These are phyloP conservation scores for Diprion similis DNA, from an alignment of 1,140 invertebrate species.

Conservation along the genomic window DNA sequence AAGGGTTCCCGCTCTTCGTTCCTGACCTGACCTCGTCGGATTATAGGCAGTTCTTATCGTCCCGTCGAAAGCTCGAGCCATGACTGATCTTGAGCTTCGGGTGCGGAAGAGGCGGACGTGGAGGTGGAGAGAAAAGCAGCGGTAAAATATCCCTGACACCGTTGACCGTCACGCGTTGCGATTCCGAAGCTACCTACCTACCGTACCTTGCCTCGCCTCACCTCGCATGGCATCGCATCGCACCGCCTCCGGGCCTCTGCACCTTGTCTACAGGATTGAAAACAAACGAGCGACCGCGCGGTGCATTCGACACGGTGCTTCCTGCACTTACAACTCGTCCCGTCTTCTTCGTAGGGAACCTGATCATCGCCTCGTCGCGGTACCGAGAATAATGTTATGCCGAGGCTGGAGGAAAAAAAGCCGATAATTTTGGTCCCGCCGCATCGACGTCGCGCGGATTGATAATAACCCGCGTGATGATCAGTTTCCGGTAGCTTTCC, in stretches of 20 bases:
- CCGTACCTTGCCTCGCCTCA: not conserved
- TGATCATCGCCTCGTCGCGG: not conserved
- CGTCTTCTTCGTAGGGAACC: not conserved
- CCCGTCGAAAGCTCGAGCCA: too few relatives aligned
- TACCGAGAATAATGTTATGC: too few relatives aligned
- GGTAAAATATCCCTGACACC: not conserved
- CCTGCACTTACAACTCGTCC: conserved; percentile 24
- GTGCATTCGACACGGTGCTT: conserved; percentile 34
- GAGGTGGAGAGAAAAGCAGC: not conserved
- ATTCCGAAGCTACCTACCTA: conserved; percentile 24
- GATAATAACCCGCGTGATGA: not conserved
- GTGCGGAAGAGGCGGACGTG: not conserved
- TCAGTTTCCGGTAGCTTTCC: not conserved
- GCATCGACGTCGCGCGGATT: not conserved
- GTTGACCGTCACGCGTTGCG: conserved; percentile 29
- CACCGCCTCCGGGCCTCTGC: not conserved
- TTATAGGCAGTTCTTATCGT: too few relatives aligned
- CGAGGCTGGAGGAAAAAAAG: not conserved
- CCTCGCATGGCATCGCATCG: not conserved
- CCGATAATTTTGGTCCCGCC: not conserved
- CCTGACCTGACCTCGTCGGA: too few relatives aligned
- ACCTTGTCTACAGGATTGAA: conserved; percentile 28
- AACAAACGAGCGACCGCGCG: conserved; percentile 26
- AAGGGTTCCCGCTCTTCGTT: too few relatives aligned
- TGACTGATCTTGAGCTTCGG: not conserved